Conservation (phyloP, 2,888 invertebrate genomes). For the Drosophila anomalata region DNA sequence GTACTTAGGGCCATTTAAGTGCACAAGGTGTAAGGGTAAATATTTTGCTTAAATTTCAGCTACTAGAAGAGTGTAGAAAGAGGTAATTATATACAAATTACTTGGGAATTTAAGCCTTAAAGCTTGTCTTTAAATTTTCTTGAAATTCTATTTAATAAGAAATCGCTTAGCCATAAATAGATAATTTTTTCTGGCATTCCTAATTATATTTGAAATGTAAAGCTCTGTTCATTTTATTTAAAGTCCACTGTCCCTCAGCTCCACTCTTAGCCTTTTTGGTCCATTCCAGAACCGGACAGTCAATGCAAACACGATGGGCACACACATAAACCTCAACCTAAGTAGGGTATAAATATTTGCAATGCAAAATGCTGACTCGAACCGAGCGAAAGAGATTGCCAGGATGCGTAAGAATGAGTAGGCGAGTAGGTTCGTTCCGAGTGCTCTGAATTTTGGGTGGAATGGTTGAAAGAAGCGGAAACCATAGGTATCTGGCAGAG, state of each 20-base stretch:
- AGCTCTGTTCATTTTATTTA: not conserved
- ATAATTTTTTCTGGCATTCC: no score
- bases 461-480: not conserved
- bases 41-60: not conserved
- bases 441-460: constrained; percentile 5
- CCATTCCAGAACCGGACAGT: constrained; percentile 11
- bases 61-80: not conserved
- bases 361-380: constrained; percentile 56
- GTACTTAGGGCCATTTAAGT: not conserved
- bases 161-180: not conserved
- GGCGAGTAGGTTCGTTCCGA: constrained; percentile 19
- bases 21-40: not conserved
- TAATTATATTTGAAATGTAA: no score
- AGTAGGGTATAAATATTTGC: constrained; percentile 51
- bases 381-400: constrained; percentile 31
- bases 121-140: no score
- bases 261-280: constrained; percentile 5
- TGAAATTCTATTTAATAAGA: not conserved
- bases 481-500: constrained; percentile 1
- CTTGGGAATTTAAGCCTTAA: not conserved
- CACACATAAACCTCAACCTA: constrained; percentile 41
- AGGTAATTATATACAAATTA: not conserved
- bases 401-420: constrained; percentile 21
- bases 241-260: constrained; percentile 7
- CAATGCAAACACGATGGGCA: constrained; percentile 35